These are phyloP conservation scores for Hymenochirus boettgeri DNA, from an alignment of 2,113 vertebrate genomes.

Conservation along the genomic window DNA sequence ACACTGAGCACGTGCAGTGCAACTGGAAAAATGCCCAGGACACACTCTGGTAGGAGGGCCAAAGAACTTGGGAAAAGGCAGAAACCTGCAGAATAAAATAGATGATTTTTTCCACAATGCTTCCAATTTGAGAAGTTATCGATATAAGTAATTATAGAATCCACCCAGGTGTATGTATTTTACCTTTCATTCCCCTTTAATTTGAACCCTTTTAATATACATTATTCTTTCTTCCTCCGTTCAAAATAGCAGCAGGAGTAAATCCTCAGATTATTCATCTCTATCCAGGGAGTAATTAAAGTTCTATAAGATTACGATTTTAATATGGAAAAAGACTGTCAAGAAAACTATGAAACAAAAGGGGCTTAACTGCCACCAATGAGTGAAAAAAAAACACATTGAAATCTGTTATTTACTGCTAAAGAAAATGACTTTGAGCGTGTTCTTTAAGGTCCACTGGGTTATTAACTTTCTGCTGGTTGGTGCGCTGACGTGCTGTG, in stretches of 20 bases:
- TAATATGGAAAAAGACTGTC: conserved; percentile 43
- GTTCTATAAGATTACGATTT: conserved; percentile 55
- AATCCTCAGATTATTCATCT: conserved; percentile 19
- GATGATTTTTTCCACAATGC: no score
- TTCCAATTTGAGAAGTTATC: no score
- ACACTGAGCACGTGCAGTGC: no score
- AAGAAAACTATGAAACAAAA: conserved; percentile 9
- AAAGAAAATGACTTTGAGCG: conserved; percentile 50
- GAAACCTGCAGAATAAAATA: no score
- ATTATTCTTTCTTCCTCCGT: conserved; percentile 23
- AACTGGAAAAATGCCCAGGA: no score
- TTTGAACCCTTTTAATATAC: conserved; percentile 16
- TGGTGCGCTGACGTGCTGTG: conserved; percentile 55
- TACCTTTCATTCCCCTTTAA: no score
- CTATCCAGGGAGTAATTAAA: conserved; percentile 11
- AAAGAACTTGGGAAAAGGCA: no score
- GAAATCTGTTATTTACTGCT: conserved; percentile 54
- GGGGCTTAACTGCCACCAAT: conserved; percentile 4
- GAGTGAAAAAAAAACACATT: background rate
- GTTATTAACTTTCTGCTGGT: conserved; percentile 61
- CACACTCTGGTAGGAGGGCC: no score
- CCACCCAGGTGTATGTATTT: no score
- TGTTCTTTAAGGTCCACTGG: conserved; percentile 55
- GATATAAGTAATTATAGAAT: no score
- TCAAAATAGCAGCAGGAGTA: conserved; percentile 1